These are phyloP conservation scores for Epinotia ramella DNA, from an alignment of 2,888 invertebrate species.

Conservation along the genomic window DNA sequence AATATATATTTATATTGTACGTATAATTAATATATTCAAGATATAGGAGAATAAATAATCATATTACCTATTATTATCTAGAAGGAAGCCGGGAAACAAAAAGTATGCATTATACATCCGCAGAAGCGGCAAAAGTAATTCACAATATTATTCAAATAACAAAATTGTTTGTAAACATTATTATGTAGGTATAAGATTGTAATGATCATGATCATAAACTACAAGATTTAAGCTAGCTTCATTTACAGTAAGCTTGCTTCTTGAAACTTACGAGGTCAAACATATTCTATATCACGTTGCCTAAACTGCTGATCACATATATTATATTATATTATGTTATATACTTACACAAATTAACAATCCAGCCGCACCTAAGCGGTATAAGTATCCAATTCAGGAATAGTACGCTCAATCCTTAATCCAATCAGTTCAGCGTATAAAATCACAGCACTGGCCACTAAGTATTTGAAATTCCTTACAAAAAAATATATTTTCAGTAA, in stretches of 20 bases:
- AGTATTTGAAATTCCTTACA: slow-evolving; percentile 47
- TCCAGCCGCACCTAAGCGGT: slow-evolving; percentile 59
- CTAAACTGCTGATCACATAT: slow-evolving; percentile 27
- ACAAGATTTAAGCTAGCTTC: not conserved
- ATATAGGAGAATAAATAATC: not conserved
- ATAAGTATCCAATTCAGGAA: slow-evolving; percentile 62
- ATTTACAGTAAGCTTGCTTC: not conserved
- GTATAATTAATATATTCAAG: too few species aligned
- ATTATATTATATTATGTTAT: slow-evolving; percentile 31
- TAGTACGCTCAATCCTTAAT: slow-evolving; percentile 64
- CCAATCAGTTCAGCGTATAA: slow-evolving; percentile 54
- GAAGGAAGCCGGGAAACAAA: not conserved
- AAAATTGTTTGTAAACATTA: not conserved
- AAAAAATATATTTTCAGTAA: slow-evolving; percentile 48
- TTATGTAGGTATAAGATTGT: not conserved
- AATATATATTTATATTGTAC: not conserved
- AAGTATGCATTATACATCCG: not conserved
- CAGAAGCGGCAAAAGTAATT: not conserved
- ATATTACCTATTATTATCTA: not conserved
- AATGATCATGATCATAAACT: not conserved
- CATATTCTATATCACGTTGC: not conserved
- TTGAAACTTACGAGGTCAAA: slow-evolving; percentile 1
- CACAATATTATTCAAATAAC: not conserved
- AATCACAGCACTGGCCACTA: slow-evolving; percentile 74
- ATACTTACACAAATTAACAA: slow-evolving; percentile 76